Percentiles rank a stretch among this genome's conserved stretches.
Evolutionary conservation across 2,797 vertebrate genomes (phyloP).

Genomic region (Luscinia luscinia): DNA sequence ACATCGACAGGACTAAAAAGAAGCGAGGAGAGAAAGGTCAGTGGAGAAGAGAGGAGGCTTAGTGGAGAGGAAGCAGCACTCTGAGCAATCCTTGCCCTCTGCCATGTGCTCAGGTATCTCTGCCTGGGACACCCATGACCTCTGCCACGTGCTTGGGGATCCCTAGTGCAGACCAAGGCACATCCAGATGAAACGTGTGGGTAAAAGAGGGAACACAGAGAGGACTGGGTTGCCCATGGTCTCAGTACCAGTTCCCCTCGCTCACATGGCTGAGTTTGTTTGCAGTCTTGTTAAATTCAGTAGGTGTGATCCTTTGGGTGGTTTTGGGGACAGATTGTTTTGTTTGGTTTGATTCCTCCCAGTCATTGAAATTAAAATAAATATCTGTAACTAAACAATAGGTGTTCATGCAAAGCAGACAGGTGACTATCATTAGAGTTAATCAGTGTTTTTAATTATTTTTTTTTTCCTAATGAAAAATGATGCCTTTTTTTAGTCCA

Average conservation of each 20-base stretch:
- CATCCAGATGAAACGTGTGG: fast-evolving
- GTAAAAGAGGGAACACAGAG: neutral
- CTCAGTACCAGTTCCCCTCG: neutral
- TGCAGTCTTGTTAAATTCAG: fast-evolving
- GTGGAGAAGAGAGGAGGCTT: slow-evolving; percentile 80
- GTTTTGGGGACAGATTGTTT: neutral
- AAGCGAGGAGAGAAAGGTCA: slow-evolving; percentile 95
- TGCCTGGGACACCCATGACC: fast-evolving
- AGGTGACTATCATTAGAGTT: neutral
- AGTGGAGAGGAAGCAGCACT: neutral
- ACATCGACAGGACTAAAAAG: slow-evolving; percentile 99
- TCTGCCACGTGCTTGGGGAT: neutral
- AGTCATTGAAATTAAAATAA: neutral
- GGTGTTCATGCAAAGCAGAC: neutral
- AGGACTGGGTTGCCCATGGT: neutral
- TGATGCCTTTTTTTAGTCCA: neutral
- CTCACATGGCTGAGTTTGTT: neutral
- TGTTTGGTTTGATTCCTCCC: neutral
- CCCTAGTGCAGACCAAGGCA: neutral
- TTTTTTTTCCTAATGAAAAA: neutral
- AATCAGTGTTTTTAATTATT: neutral
- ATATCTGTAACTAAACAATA: neutral
- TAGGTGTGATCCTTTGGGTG: neutral
- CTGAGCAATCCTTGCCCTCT: neutral
- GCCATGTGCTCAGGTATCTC: neutral